Conservation (phyloP, 1,140 invertebrate genomes). For the Cotesia typhae region DNA sequence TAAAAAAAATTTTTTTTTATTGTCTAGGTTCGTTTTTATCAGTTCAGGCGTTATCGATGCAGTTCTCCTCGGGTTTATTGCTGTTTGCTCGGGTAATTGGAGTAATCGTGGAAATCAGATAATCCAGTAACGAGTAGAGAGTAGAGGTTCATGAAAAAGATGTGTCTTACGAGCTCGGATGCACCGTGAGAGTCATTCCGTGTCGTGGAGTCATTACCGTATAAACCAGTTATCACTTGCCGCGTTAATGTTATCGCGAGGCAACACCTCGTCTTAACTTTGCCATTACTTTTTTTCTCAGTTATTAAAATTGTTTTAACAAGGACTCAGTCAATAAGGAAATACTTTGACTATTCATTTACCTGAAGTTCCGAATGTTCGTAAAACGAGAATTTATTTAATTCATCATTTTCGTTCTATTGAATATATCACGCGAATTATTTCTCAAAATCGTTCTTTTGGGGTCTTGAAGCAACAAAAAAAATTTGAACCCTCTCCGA, state of each 20-base stretch:
- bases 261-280: slow-evolving; percentile 20
- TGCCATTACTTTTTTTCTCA: background rate
- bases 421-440: no score
- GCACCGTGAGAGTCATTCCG: slow-evolving; percentile 28
- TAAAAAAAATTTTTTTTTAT: background rate
- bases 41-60: background rate
- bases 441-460: no score
- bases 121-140: slow-evolving; percentile 18
- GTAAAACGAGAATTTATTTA: no score
- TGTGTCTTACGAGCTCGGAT: background rate
- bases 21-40: background rate
- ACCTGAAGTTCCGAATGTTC: no score
- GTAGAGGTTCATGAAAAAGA: background rate
- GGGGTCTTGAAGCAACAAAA: no score
- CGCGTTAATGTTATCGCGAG: slow-evolving; percentile 30
- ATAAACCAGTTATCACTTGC: slow-evolving; percentile 29
- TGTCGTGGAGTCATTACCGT: slow-evolving; percentile 30
- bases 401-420: no score
- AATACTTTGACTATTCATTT: no score
- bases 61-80: slow-evolving; percentile 1
- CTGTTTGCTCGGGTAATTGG: slow-evolving; percentile 28
- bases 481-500: no score
- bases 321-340: no score
- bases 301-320: no score
- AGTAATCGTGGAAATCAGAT: slow-evolving; percentile 33